Evolutionary conservation across 2,888 invertebrate genomes (phyloP).

Genomic region (Acronicta aceris): DNA sequence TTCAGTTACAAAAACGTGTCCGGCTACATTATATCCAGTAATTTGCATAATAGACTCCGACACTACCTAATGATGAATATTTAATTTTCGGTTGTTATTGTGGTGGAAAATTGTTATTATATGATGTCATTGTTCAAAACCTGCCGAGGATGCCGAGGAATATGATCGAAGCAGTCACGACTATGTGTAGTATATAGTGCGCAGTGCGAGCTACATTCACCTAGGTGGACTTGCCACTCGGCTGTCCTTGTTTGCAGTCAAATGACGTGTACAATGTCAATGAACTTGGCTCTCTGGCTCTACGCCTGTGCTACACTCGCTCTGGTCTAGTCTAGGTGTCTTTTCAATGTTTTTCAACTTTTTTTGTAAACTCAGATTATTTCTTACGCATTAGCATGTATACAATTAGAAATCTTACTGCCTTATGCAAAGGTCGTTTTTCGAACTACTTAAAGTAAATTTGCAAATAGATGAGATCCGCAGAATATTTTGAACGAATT

Average conservation of each 20-base stretch:
- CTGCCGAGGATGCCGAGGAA: slow-evolving; percentile 8
- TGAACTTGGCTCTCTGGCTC: slow-evolving; percentile 61
- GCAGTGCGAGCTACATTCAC: slow-evolving; percentile 11
- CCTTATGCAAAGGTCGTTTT: slow-evolving; percentile 13
- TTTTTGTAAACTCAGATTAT: slow-evolving; percentile 21
- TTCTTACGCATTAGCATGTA: slow-evolving; percentile 3
- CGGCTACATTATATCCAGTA: slow-evolving; percentile 23
- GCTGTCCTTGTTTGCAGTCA: slow-evolving; percentile 52
- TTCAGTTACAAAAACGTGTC: slow-evolving; percentile 8
- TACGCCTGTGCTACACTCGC: slow-evolving; percentile 42
- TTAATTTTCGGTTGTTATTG: slow-evolving; percentile 27
- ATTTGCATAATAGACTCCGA: slow-evolving; percentile 27
- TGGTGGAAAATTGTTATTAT: slow-evolving; percentile 23
- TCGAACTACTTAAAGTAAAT: slow-evolving; percentile 9
- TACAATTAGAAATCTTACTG: slow-evolving; percentile 26
- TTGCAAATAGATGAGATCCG: slow-evolving; percentile 14
- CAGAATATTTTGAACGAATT: slow-evolving; percentile 27
- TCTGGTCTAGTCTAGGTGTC: slow-evolving; percentile 47
- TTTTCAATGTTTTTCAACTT: slow-evolving; percentile 21
- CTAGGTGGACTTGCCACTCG: slow-evolving; percentile 11
- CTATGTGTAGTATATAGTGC: background rate
- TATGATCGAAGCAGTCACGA: slow-evolving; percentile 27
- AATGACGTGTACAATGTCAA: slow-evolving; percentile 61
- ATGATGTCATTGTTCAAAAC: slow-evolving; percentile 44
- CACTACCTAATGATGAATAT: slow-evolving; percentile 7